A percentile compares a stretch with the other conserved stretches of the same genome.
Evolutionary conservation across 2,113 vertebrate genomes (phyloP).

Genomic region (Diadophis punctatus): DNA sequence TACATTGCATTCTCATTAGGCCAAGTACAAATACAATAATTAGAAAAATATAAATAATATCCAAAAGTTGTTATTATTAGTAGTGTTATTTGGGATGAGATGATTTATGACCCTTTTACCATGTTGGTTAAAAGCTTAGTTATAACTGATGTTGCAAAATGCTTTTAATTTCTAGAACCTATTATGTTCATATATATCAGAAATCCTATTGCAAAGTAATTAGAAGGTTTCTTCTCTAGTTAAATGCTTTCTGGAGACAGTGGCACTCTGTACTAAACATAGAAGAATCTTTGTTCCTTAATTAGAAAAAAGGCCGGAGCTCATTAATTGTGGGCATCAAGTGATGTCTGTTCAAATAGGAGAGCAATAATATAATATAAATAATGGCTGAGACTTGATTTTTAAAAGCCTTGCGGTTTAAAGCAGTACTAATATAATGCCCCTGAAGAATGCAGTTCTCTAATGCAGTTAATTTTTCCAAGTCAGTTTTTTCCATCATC

Average conservation of each 20-base stretch:
- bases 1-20: conserved; percentile 44
- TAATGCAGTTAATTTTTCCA: not conserved
- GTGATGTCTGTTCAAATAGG: conserved; percentile 58
- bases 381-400: conserved; percentile 50
- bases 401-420: not conserved
- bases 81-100: not conserved
- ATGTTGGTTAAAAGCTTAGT: conserved; percentile 66
- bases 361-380: conserved; percentile 50
- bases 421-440: conserved; percentile 19
- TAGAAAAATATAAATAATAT: conserved; percentile 43
- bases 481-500: conserved; percentile 35
- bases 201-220: conserved; percentile 70
- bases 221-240: conserved; percentile 61
- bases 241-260: conserved; percentile 61
- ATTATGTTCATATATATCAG: conserved; percentile 66
- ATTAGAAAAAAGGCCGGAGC: conserved; percentile 67
- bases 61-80: conserved; percentile 47
- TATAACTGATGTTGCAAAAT: conserved; percentile 61
- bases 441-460: conserved; percentile 29
- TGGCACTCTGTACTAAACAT: conserved; percentile 56
- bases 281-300: conserved; percentile 71
- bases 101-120: conserved; percentile 51
- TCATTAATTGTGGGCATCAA: conserved; percentile 69
- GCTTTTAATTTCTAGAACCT: conserved; percentile 60
- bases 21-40: conserved; percentile 53